Base-by-base conservation (phyloP, 2,888 invertebrate genomes). In the Troglohyphantes excavatus region DNA sequence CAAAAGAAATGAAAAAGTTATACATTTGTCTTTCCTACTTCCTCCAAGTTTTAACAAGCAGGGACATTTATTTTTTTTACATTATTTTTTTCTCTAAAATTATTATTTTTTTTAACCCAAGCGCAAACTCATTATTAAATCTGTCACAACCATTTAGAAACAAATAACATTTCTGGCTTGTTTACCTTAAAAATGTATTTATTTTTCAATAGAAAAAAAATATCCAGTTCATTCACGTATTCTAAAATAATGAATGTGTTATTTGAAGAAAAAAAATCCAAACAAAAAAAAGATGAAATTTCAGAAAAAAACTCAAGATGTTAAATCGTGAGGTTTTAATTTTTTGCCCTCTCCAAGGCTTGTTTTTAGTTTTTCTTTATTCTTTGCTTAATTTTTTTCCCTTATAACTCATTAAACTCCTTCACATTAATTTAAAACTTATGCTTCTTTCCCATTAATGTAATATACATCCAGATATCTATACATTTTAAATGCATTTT, bases 141-240 rank as follows among this genome's bases (percentile, higher is more conserved):
- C 82, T 88, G 88, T 88, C 88, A 88, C 88, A 88, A 76, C 33
- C 82, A 53, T 63, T 88, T 88, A 88, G 76, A 76, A 75, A 88
- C 88, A 75, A 88, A 88, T 88, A 82, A 75, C 88, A 88, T 82
- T 82, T 68, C 75, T 82, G 46, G 82, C 75, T 81, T 88, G 88
- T 88, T 88, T 82, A 88, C 75, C 88, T 82, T 67, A 72, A 82
- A 39, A 75, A 88, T 67, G 75, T 88, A 81, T 81, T 75, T 59
- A 67, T 73, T 83, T 83, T 83, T 63, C 9, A 59, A 65, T 46
- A 53, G 29, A 63, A 76, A 88, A 88, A 83, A 72, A 61, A 43
- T 43, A 29, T 29, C 19, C 21, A 59, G 13, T 26, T 72, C 21
- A 33, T 72, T 17, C 76, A 67, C 39, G 53, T 53, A 11, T 82